Percentiles rank a stretch among this genome's conserved stretches.
phyloP scores from a whole-genome alignment of 2,113 vertebrate genomes.

The Pyrgilauda ruficollis region DNA sequence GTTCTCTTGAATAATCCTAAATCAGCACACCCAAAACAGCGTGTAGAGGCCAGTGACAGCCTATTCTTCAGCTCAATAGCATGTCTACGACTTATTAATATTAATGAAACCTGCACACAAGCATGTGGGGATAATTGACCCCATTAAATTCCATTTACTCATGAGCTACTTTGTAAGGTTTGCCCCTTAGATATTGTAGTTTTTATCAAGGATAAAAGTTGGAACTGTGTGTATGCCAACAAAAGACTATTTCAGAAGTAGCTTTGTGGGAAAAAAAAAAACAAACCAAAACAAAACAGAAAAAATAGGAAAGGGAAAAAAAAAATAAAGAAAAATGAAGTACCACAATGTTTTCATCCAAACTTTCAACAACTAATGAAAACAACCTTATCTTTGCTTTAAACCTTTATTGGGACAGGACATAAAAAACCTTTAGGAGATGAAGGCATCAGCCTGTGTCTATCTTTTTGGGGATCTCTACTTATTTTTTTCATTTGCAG shows the following conservation, averaged over 20 bases:
- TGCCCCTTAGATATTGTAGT: constrained; percentile 35
- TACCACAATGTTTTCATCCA: background rate
- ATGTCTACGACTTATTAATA: constrained; percentile 59
- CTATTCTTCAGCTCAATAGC: constrained; percentile 33
- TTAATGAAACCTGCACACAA: constrained; percentile 54
- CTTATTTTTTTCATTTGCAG: background rate
- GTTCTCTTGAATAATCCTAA: background rate
- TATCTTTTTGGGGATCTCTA: background rate
- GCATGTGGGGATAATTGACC: constrained; percentile 54
- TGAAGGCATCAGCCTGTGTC: background rate
- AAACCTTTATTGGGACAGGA: background rate
- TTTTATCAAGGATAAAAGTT: constrained; percentile 18
- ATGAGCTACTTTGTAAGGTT: constrained; percentile 50
- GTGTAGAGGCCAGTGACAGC: background rate
- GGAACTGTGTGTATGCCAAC: background rate
- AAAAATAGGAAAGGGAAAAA: too few relatives aligned
- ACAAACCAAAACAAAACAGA: fast-evolving
- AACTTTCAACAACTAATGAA: constrained; percentile 8
- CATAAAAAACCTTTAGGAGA: background rate
- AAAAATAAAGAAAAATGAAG: background rate
- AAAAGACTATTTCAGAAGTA: constrained; percentile 16
- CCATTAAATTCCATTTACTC: constrained; percentile 73
- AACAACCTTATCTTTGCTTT: background rate
- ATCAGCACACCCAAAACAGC: background rate
- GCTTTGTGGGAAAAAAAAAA: background rate